phyloP scores from a whole-genome alignment of 1,140 invertebrate species.

The Gryon sp. region DNA sequence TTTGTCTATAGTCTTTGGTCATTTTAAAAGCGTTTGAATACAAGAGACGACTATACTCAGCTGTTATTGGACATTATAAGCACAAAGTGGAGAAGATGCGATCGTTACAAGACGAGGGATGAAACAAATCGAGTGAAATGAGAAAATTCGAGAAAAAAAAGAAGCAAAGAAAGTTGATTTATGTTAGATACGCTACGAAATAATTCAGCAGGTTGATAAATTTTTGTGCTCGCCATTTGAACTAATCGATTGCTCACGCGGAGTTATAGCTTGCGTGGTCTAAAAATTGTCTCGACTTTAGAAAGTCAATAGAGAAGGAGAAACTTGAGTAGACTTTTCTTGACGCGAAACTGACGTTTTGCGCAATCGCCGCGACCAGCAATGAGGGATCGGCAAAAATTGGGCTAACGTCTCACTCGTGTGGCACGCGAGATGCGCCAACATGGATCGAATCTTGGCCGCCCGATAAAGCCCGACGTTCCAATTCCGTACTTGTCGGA shows the following conservation, averaged over 20 bases:
- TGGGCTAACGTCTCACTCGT: slow-evolving; percentile 42
- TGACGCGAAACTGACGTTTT: background rate
- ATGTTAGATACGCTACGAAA: slow-evolving; percentile 31
- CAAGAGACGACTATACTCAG: too few relatives aligned
- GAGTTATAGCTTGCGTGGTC: slow-evolving; percentile 38
- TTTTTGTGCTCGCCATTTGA: slow-evolving; percentile 30
- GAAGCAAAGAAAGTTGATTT: slow-evolving; percentile 7
- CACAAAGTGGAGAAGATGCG: too few relatives aligned
- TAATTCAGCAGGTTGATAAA: slow-evolving; percentile 39
- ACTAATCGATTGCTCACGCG: slow-evolving; percentile 39
- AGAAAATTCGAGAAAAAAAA: slow-evolving; percentile 1
- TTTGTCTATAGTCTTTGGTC: too few relatives aligned
- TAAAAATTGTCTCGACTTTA: slow-evolving; percentile 44
- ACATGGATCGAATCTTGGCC: slow-evolving; percentile 30
- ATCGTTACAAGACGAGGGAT: background rate
- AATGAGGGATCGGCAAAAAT: slow-evolving; percentile 12
- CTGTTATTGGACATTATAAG: too few relatives aligned
- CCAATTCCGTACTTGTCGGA: slow-evolving; percentile 52
- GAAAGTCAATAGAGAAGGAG: slow-evolving; percentile 27
- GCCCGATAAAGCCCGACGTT: slow-evolving; percentile 33
- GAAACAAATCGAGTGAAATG: slow-evolving; percentile 4
- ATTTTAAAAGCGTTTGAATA: too few relatives aligned
- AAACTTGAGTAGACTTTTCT: slow-evolving; percentile 1
- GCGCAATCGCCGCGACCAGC: background rate
- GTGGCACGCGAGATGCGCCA: slow-evolving; percentile 37